phyloP scores from a whole-genome alignment of 1,140 invertebrate species.

The Lordiphosa clarofinis region DNA sequence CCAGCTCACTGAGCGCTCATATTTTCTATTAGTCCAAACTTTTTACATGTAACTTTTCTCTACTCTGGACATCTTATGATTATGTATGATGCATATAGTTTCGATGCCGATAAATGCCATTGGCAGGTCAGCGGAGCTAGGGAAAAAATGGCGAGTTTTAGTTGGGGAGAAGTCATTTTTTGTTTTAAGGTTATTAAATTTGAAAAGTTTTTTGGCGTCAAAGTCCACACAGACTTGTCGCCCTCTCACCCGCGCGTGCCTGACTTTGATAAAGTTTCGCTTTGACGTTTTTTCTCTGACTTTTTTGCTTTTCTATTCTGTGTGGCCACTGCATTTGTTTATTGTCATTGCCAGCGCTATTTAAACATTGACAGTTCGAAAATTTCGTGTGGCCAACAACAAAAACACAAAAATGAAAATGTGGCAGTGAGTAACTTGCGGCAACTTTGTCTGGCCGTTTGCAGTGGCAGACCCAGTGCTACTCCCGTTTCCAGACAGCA shows the following conservation, averaged over 20 bases:
- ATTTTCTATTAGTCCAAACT: conserved; percentile 52
- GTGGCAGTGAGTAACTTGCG: neutral
- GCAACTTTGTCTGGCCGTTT: conserved; percentile 56
- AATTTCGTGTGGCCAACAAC: conserved; percentile 28
- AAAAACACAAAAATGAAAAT: neutral
- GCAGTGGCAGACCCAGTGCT: conserved; percentile 30
- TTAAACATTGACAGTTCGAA: conserved; percentile 71
- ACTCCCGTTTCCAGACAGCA: conserved; percentile 17
- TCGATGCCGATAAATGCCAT: conserved; percentile 56
- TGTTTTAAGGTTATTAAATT: conserved; percentile 76
- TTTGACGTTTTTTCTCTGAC: conserved; percentile 35
- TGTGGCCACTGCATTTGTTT: conserved; percentile 65
- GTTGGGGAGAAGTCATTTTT: conserved; percentile 25
- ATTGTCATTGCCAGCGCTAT: conserved; percentile 76
- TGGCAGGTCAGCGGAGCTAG: conserved; percentile 50
- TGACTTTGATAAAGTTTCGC: conserved; percentile 58
- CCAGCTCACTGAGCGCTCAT: conserved; percentile 47
- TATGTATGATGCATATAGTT: conserved; percentile 45
- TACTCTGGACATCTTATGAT: conserved; percentile 32
- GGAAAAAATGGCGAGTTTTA: conserved; percentile 42
- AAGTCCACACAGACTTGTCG: conserved; percentile 22
- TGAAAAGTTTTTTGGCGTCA: conserved; percentile 69
- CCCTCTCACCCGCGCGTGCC: conserved; percentile 21
- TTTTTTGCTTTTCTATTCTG: conserved; percentile 25
- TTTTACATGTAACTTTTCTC: conserved; percentile 43